Percentiles rank a stretch among this genome's conserved stretches.
Conservation (phyloP, 2,113 vertebrate genomes). For the Apodemus sylvaticus region DNA sequence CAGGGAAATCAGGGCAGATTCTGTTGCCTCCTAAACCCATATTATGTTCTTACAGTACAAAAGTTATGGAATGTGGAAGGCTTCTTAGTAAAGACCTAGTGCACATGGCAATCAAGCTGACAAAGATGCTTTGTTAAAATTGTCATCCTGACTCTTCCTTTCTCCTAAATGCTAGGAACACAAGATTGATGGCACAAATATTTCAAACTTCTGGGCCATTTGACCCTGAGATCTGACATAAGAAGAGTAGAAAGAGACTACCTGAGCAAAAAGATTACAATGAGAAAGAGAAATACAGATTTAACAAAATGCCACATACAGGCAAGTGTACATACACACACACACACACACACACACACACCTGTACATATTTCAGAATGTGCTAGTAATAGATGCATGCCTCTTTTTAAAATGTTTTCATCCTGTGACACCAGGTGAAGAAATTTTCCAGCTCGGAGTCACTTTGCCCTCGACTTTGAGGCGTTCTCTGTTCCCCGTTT, state of each 20-base stretch:
- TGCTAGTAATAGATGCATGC: neutral
- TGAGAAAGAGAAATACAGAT: neutral
- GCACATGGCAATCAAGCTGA: neutral
- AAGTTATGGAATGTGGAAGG: neutral
- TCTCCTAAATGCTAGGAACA: neutral
- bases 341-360: neutral
- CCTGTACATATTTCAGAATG: neutral
- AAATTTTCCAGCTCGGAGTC: neutral
- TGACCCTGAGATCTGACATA: neutral
- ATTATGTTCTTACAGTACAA: neutral
- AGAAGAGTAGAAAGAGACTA: neutral
- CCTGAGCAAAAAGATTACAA: neutral
- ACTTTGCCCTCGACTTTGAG: neutral
- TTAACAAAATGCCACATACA: neutral
- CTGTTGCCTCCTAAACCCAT: constrained; percentile 42
- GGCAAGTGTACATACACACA: neutral
- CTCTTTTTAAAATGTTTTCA: constrained; percentile 7
- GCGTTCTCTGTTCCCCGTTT: neutral
- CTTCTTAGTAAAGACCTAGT: neutral
- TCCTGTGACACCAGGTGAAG: neutral
- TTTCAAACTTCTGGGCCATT: neutral
- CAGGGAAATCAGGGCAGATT: constrained; percentile 45
- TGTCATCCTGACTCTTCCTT: neutral
- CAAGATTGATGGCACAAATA: neutral
- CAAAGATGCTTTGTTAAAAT: constrained; percentile 21